A percentile compares a stretch with the other conserved stretches of the same genome.
phyloP scores from a whole-genome alignment of 2,113 vertebrate species.

The Dolichotis patagonum region DNA sequence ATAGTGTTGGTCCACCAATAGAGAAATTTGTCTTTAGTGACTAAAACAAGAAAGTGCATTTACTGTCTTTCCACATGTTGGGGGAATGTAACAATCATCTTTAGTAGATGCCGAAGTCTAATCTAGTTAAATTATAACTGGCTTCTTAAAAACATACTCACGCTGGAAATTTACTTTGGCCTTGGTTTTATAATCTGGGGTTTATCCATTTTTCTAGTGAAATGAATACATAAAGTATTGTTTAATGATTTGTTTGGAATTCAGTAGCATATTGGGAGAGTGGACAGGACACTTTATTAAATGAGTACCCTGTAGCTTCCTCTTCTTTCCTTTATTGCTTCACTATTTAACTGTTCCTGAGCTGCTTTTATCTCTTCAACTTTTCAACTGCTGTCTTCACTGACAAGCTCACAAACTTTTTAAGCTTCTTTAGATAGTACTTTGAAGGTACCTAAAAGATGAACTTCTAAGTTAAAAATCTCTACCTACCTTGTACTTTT shows the following conservation, averaged over 20 bases:
- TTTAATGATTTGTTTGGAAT: not conserved
- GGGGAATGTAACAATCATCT: not conserved
- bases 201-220: slow-evolving; percentile 38
- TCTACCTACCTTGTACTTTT: not conserved
- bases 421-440: not conserved
- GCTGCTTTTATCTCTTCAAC: not conserved
- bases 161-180: not conserved
- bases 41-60: not conserved
- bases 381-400: not conserved
- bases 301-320: not conserved
- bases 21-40: not conserved
- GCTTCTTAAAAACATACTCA: slow-evolving; percentile 36
- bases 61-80: not conserved
- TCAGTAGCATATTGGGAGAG: slow-evolving; percentile 57
- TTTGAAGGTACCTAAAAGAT: slow-evolving; percentile 83
- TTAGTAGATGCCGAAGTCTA: not conserved
- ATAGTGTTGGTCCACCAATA: slow-evolving; percentile 73
- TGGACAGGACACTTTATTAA: not conserved
- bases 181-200: slow-evolving; percentile 3
- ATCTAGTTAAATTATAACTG: not conserved
- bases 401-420: slow-evolving; percentile 21
- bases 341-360: not conserved
- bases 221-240: not conserved
- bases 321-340: not conserved
- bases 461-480: slow-evolving; percentile 80